Percentiles rank a stretch among this genome's conserved stretches.
phyloP scores from a whole-genome alignment of 2,888 invertebrate genomes.

The Ormyrus rosae region DNA sequence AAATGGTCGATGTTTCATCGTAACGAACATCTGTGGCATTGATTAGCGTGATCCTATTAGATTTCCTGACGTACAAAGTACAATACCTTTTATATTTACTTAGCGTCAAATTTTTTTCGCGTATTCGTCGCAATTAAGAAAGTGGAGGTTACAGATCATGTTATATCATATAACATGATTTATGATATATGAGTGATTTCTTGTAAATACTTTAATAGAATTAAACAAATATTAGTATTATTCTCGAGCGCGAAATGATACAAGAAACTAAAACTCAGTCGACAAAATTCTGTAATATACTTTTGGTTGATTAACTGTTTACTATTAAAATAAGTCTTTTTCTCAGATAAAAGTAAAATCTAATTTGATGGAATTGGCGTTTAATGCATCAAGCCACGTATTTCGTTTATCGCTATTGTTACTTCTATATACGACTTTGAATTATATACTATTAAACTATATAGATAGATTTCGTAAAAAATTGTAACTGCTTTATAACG shows the following conservation, averaged over 20 bases:
- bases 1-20: slow-evolving; percentile 33
- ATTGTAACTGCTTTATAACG: slow-evolving; percentile 48
- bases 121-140: slow-evolving; percentile 9
- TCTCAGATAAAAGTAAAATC: not conserved
- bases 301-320: slow-evolving; percentile 14
- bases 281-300: slow-evolving; percentile 26
- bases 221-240: slow-evolving; percentile 46
- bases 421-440: slow-evolving; percentile 43
- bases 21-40: not conserved
- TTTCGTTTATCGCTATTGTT: slow-evolving; percentile 49
- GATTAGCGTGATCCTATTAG: slow-evolving; percentile 14
- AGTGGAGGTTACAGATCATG: slow-evolving; percentile 19
- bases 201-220: slow-evolving; percentile 56
- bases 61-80: slow-evolving; percentile 3
- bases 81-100: slow-evolving; percentile 22
- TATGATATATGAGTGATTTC: slow-evolving; percentile 41
- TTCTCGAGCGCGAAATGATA: slow-evolving; percentile 25
- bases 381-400: slow-evolving; percentile 17
- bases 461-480: slow-evolving; percentile 38
- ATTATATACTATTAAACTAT: slow-evolving; percentile 31
- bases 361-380: not conserved
- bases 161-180: slow-evolving; percentile 10
- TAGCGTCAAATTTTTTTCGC: slow-evolving; percentile 22
- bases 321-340: slow-evolving; percentile 9
- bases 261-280: slow-evolving; percentile 9